Evolutionary conservation across 2,113 vertebrate species (phyloP), one percentile per base, ranked within the genome.

Genomic region (Pseudopipra pipra): DNA sequence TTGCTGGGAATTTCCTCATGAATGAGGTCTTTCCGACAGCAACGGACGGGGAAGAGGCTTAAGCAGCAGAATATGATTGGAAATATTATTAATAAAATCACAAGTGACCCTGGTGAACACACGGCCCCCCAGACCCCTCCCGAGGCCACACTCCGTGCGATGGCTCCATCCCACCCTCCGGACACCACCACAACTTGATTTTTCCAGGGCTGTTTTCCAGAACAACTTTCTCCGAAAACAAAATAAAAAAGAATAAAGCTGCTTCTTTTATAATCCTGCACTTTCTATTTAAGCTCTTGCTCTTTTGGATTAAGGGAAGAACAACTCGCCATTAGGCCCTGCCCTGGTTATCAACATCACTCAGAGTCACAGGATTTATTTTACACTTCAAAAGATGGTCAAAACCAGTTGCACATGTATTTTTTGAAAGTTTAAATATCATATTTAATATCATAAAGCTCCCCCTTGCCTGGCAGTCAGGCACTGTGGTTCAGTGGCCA

Each of bases 271-370:
- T 90, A 96, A 93, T 93, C 93, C 91, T 43, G 70, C 88, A 78
- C 90, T 95, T 92, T 33, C 74, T 82, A 27, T 54, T 87, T 90
- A 95, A 96, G 89, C 83, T 54, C 78, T 79, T 90, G 76, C 92
- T 83, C 54, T 86, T 90, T 46, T 85, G 90, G 93, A 95, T 93
- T 93, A 95, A 70, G 73, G 65, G 30, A 94, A 87, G 21, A 55
- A 63, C 56, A 84, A 41, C 39, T 62, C 74, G 6, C 73, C 77
- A 61, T 94, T 81, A 89, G 59, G 82, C 41, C 37, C 30, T 81
- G 92, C 37, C 81, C 82, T 84, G 70, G 52, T 91, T 91, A 70
- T 80, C 58, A 25, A 9, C 65, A n/a, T 4, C 67, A 14, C 70
- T 74, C 23, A 88, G 30, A 90, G 49, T 18, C 61, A 27, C 30